A percentile compares a stretch with the other conserved stretches of the same genome.
These are phyloP conservation scores for Pogonocichla stellata DNA, from an alignment of 2,113 vertebrate species.

Conservation along the genomic window DNA sequence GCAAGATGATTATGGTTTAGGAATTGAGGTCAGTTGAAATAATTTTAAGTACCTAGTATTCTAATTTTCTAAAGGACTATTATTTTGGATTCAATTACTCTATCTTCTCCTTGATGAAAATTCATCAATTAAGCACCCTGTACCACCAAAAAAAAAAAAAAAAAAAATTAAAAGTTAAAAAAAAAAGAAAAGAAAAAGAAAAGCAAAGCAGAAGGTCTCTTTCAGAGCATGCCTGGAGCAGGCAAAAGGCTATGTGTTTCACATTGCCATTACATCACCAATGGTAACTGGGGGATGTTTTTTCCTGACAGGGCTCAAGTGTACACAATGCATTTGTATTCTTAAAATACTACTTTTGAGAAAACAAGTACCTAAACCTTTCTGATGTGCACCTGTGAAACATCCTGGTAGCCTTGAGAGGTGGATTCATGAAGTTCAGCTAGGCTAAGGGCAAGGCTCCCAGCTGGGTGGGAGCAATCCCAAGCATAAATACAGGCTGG, in stretches of 20 bases:
- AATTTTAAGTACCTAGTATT: background rate
- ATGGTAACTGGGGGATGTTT: background rate
- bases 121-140: background rate
- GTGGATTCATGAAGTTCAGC: background rate
- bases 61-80: background rate
- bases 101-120: background rate
- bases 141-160: background rate
- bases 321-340: background rate
- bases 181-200: no score
- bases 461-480: rapidly evolving
- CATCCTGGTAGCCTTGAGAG: background rate
- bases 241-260: background rate
- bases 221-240: background rate
- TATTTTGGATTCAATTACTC: background rate
- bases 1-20: background rate
- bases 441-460: background rate
- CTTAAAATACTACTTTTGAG: background rate
- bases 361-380: background rate
- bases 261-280: background rate
- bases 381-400: background rate
- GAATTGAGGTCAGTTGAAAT: background rate
- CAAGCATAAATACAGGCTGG: background rate
- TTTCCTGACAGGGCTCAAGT: background rate
- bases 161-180: background rate
- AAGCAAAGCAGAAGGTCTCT: background rate